Base-by-base conservation (phyloP, 2,113 vertebrate species). In the Propithecus coquereli region DNA sequence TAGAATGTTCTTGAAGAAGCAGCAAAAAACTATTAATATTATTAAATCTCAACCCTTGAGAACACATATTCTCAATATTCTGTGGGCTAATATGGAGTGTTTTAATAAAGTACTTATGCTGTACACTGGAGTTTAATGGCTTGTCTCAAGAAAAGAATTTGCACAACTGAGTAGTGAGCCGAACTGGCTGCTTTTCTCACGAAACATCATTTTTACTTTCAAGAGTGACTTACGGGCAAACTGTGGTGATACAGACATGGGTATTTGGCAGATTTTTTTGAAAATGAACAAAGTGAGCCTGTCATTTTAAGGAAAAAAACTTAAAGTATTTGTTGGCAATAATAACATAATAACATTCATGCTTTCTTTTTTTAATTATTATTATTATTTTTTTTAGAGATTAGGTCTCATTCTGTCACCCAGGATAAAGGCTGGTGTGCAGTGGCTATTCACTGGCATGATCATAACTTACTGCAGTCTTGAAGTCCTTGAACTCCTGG, bases 211-310 rank as follows among this genome's bases (percentile, higher is more conserved):
- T 97, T 93, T 79, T 80, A 59, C 16, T 65, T 93, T 30, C 68
- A 74, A 74, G n/a, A 80, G 68, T 95, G 84, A 95, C 23, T 81
- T 71, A 93, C 40, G 90, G 23, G 57, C 59, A 95, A 94, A 85
- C 63, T 89, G 20, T 70, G 16, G 52, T 71, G 81, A 94, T 43
- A 74, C 63, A 70, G 3, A 76, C 27, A 92, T 92, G 73, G 6
- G 13, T 96, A 81, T 87, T 73, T 92, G 43, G 71, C 84, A 94
- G n/a, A 74, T 54, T 68, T 63, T 94, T 32, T 80, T 63, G 43
- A 90, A 90, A 96, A 81, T 80, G 65, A 95, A 84, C 20, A 63
- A 95, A 91, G 57, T 50, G 47, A 94, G 45, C 12, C 32, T 91
- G 68, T 91, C 34, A 86, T 95, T 86, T 90, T 93, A 82, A 63